These are phyloP conservation scores for Ochotona curzoniae DNA, from an alignment of 2,113 vertebrate genomes.

Conservation along the genomic window DNA sequence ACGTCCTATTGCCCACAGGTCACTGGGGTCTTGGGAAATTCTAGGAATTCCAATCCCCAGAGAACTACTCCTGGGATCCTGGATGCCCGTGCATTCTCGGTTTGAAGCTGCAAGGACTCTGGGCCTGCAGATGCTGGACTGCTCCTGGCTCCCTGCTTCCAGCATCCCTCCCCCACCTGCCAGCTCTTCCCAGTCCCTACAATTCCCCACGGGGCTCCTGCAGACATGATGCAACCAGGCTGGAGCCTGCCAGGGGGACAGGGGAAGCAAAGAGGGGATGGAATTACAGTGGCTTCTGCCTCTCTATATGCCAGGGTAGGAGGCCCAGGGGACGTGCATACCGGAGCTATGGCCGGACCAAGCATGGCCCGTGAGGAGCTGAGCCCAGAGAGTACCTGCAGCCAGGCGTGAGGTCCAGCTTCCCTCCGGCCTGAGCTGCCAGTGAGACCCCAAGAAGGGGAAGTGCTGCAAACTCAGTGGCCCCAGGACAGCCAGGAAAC, in stretches of 20 bases:
- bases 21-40: neutral
- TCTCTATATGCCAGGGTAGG: neutral
- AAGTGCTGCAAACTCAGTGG: neutral
- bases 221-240: conserved; percentile 78
- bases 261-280: conserved; percentile 60
- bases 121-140: neutral
- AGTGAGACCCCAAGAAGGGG: neutral
- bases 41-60: neutral
- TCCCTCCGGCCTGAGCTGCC: neutral
- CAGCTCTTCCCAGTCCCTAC: conserved; percentile 54
- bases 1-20: too few relatives aligned
- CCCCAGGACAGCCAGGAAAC: neutral
- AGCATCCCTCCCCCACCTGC: neutral
- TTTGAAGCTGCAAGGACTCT: neutral
- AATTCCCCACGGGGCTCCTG: conserved; percentile 57
- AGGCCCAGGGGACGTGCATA: conserved; percentile 75
- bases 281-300: conserved; percentile 69
- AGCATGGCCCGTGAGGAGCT: neutral
- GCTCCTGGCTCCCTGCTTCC: neutral
- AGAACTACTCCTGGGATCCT: neutral
- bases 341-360: conserved; percentile 26
- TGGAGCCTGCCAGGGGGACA: conserved; percentile 49
- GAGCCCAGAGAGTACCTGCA: neutral
- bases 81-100: neutral
- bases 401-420: neutral